These are phyloP conservation scores for Leptobrachium leishanense DNA, from an alignment of 2,113 vertebrate species.

Conservation along the genomic window DNA sequence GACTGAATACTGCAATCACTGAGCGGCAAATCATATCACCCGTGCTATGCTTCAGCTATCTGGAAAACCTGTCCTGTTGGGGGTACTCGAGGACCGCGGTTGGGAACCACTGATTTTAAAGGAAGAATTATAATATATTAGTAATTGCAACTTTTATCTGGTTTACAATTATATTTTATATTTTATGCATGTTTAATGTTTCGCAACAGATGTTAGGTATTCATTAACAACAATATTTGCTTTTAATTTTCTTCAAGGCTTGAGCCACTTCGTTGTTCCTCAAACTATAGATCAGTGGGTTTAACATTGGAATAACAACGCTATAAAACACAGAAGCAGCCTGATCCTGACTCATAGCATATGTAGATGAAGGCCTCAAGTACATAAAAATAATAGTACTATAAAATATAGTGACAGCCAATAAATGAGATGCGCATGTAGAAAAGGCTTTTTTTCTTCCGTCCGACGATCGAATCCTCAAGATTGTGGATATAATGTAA, in stretches of 20 bases:
- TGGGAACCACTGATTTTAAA: too few species aligned
- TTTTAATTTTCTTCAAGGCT: slow-evolving; percentile 16
- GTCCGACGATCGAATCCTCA: not conserved
- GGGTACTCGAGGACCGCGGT: too few species aligned
- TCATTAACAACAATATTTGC: slow-evolving; percentile 13
- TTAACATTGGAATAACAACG: slow-evolving; percentile 20
- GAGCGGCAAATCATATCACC: too few species aligned
- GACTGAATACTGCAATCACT: too few species aligned
- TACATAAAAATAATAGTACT: slow-evolving; percentile 25
- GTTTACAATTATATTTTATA: too few species aligned
- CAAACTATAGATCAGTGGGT: slow-evolving; percentile 25
- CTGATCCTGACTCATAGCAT: slow-evolving; percentile 15
- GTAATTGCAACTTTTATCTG: too few species aligned
- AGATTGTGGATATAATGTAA: slow-evolving; percentile 15
- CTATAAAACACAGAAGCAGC: slow-evolving; percentile 25
- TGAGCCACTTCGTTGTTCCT: slow-evolving; percentile 20
- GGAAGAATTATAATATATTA: too few species aligned
- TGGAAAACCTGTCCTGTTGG: too few species aligned
- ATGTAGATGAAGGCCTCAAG: slow-evolving; percentile 9
- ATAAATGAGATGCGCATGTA: slow-evolving; percentile 18
- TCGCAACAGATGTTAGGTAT: not conserved
- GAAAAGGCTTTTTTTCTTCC: slow-evolving; percentile 31
- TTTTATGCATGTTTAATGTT: too few species aligned
- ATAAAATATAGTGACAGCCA: slow-evolving; percentile 21
- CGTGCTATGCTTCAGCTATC: too few species aligned